Percentiles rank a stretch among this genome's conserved stretches.
These are phyloP conservation scores for Tachycineta bicolor DNA, from an alignment of 2,113 vertebrate genomes.

Conservation along the genomic window DNA sequence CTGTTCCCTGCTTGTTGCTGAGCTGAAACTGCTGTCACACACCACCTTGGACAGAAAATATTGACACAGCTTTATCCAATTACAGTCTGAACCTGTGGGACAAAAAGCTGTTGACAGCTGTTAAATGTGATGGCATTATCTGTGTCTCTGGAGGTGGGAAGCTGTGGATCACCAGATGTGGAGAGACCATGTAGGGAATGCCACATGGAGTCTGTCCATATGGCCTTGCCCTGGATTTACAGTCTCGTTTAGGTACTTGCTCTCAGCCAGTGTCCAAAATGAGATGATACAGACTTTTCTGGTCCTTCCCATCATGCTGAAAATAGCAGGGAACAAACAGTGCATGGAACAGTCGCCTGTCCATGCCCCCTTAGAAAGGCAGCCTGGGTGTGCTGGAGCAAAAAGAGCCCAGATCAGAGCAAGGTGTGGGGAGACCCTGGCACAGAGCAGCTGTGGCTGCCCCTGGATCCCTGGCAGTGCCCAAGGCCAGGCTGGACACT, in stretches of 20 bases:
- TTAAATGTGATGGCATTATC: conserved; percentile 39
- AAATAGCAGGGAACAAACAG: background rate
- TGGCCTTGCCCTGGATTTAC: background rate
- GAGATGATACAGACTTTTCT: background rate
- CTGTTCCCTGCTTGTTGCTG: background rate
- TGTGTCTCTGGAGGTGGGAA: background rate
- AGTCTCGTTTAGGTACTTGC: background rate
- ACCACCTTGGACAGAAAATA: background rate
- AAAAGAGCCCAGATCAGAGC: background rate
- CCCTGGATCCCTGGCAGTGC: background rate
- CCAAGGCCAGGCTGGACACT: background rate
- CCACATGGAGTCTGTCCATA: background rate
- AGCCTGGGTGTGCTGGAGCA: background rate
- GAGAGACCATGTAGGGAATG: background rate
- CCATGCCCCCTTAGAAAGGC: background rate
- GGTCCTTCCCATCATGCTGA: background rate
- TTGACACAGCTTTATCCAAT: conserved; percentile 23
- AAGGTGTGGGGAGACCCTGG: background rate
- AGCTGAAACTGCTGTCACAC: background rate
- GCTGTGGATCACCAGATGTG: conserved; percentile 11
- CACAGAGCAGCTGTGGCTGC: background rate
- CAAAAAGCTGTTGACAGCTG: background rate
- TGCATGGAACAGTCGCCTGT: rapidly evolving
- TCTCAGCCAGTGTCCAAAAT: background rate
- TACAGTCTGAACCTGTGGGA: background rate